phyloP scores from a whole-genome alignment of 2,888 invertebrate species.

The Nesidiocoris tenuis region DNA sequence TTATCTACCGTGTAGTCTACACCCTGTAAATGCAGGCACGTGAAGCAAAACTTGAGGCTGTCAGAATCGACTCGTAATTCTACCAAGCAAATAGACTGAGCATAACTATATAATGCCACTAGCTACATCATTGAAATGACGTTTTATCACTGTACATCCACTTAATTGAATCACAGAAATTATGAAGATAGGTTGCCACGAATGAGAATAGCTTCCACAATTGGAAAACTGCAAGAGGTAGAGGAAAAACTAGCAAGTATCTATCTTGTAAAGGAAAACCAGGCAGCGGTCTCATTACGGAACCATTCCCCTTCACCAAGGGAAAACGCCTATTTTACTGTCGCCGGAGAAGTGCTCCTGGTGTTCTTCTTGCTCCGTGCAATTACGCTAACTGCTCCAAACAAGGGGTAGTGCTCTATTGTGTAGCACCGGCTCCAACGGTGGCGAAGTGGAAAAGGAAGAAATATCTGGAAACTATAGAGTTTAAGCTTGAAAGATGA shows the following conservation, averaged over 20 bases:
- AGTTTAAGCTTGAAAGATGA: not conserved
- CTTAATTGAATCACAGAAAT: no score
- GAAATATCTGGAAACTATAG: not conserved
- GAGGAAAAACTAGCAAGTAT: no score
- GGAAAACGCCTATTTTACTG: not conserved
- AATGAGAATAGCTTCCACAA: no score
- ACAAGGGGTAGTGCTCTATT: constrained; percentile 4
- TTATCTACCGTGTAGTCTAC: not conserved
- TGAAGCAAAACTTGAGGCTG: no score
- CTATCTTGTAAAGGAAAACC: no score
- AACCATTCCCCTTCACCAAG: not conserved
- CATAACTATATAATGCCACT: no score
- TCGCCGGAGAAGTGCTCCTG: not conserved
- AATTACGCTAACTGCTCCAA: constrained; percentile 28
- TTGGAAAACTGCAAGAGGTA: no score
- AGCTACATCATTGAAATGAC: no score
- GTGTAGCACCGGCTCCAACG: not conserved
- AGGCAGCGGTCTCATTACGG: not conserved
- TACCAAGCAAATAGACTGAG: no score
- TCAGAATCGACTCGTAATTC: no score
- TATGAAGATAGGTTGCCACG: no score
- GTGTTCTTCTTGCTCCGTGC: constrained; percentile 5
- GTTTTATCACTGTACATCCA: no score
- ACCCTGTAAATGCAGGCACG: not conserved
- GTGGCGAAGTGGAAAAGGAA: not conserved